Evolutionary conservation across 35 echinoderm and acorn worm species (phyloP).

Genomic region (Ophioderma brevispina): DNA sequence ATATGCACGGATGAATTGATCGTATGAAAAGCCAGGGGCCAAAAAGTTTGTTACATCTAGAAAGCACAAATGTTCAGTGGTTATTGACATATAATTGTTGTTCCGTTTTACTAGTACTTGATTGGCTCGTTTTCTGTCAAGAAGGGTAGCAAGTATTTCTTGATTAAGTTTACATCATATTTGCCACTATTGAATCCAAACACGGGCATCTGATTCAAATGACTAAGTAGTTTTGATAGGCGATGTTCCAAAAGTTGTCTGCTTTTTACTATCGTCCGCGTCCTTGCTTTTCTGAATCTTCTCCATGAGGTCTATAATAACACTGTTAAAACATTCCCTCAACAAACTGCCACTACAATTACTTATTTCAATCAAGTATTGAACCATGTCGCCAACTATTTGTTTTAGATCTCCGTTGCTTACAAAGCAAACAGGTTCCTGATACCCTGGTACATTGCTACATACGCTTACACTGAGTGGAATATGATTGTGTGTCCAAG

Average conservation of each 20-base stretch:
- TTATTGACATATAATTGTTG: conserved; percentile 13
- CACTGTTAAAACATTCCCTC: neutral
- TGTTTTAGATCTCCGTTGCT: conserved; percentile 27
- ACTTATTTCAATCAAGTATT: neutral
- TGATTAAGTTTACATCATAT: conserved; percentile 47
- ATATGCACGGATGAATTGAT: conserved; percentile 18
- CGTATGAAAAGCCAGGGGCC: conserved; percentile 34
- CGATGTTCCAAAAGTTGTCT: neutral
- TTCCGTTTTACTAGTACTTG: neutral
- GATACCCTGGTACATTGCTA: conserved; percentile 48
- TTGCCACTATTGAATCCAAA: conserved; percentile 60
- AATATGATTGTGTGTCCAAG: conserved; percentile 21
- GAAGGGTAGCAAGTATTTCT: neutral
- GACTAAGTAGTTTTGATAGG: neutral
- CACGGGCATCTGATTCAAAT: conserved; percentile 13
- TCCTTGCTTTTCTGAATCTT: neutral
- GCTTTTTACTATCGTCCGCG: neutral
- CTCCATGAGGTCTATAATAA: neutral
- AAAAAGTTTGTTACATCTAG: conserved; percentile 44
- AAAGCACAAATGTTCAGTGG: neutral
- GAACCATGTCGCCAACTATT: neutral
- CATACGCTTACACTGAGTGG: conserved; percentile 37
- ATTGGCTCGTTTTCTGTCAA: neutral
- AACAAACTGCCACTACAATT: neutral
- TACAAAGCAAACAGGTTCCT: conserved; percentile 47